Conservation (phyloP, 1,140 invertebrate species). For the Euborellia annulipes region DNA sequence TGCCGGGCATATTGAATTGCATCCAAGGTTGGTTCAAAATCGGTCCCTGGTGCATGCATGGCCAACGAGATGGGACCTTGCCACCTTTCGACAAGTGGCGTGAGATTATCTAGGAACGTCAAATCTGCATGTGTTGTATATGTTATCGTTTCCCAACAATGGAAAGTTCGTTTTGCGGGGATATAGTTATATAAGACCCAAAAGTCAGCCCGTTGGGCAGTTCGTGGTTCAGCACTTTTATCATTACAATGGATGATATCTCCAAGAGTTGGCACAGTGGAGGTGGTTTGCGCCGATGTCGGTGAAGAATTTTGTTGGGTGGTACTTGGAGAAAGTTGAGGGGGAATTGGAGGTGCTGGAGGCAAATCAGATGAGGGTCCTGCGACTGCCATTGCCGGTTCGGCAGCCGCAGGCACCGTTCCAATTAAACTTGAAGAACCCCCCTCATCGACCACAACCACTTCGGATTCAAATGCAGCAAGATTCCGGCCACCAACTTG, state of each 20-base stretch:
- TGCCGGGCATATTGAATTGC: constrained; percentile 50
- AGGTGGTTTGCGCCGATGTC: neutral
- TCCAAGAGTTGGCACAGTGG: constrained; percentile 20
- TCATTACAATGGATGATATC: constrained; percentile 45
- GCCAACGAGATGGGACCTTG: constrained; percentile 42
- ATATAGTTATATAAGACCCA: constrained; percentile 85
- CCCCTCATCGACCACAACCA: neutral
- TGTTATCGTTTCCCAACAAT: constrained; percentile 71
- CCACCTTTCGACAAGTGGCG: constrained; percentile 54
- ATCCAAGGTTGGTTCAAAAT: constrained; percentile 44
- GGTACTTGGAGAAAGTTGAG: neutral
- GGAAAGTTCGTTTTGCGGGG: constrained; percentile 25
- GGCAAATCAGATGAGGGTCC: constrained; percentile 18
- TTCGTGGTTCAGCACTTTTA: constrained; percentile 39
- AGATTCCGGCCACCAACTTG: constrained; percentile 10
- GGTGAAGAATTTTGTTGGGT: too few species aligned
- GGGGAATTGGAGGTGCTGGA: constrained; percentile 18
- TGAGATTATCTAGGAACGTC: constrained; percentile 78
- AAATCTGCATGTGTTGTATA: constrained; percentile 86
- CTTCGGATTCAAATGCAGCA: neutral
- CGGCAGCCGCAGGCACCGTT: constrained; percentile 3
- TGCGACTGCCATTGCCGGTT: too few species aligned
- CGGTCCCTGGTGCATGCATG: constrained; percentile 56
- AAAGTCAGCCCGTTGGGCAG: constrained; percentile 65
- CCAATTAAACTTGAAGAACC: neutral